phyloP scores from a whole-genome alignment of 2,113 vertebrate species.

The Nicator chloris region DNA sequence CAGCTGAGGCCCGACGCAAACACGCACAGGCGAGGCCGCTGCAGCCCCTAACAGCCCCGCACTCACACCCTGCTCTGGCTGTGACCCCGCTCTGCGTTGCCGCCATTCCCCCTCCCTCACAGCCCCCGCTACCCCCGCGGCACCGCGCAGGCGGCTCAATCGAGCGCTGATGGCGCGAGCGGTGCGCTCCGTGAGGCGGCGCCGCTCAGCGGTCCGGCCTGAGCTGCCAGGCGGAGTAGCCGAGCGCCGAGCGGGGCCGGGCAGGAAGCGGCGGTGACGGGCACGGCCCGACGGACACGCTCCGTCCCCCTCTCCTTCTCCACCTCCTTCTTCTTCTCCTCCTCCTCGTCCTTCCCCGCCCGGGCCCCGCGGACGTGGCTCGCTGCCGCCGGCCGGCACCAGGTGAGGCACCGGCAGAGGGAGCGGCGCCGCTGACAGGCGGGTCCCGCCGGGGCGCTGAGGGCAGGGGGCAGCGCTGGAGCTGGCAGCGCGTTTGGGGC shows the following conservation, averaged over 20 bases:
- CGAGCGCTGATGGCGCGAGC: neutral
- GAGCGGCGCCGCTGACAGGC: neutral
- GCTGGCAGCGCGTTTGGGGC: neutral
- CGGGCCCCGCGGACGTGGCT: neutral
- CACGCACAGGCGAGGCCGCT: neutral
- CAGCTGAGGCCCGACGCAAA: neutral
- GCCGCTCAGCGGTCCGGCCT: neutral
- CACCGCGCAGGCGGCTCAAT: neutral
- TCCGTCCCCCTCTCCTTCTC: neutral
- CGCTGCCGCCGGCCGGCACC: conserved; percentile 7
- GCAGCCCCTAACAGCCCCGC: accelerated
- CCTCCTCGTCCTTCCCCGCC: neutral
- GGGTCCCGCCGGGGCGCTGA: neutral
- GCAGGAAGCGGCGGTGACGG: conserved; percentile 8
- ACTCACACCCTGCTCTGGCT: accelerated
- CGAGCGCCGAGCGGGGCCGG: conserved; percentile 17
- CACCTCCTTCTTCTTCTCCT: neutral
- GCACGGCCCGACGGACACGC: neutral
- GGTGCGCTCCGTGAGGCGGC: neutral
- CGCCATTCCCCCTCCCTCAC: neutral
- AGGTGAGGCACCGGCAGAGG: neutral
- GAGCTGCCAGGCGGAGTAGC: neutral
- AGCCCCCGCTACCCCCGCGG: neutral
- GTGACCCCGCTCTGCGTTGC: accelerated
- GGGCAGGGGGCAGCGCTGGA: neutral